Evolutionary conservation across 2,888 invertebrate species (phyloP).

Genomic region (Ormyrus rosae): DNA sequence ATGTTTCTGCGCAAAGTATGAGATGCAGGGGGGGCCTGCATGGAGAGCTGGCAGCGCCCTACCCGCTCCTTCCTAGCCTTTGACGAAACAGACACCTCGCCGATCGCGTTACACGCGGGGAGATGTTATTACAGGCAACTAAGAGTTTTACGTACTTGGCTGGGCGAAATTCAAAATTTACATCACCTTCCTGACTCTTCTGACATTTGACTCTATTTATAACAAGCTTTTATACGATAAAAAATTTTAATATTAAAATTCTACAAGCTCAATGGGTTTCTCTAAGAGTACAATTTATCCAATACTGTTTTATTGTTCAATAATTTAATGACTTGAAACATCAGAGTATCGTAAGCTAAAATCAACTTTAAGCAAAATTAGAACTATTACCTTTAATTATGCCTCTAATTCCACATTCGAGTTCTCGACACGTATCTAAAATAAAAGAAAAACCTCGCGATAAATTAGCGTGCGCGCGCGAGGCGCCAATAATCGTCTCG

Average conservation of each 20-base stretch:
- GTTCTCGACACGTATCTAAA: too few species aligned
- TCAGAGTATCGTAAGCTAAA: too few species aligned
- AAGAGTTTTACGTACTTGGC: conserved; percentile 36
- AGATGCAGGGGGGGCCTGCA: conserved; percentile 3
- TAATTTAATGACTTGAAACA: too few species aligned
- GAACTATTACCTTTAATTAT: too few species aligned
- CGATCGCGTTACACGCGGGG: conserved; percentile 42
- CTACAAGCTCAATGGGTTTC: too few species aligned
- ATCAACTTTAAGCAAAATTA: too few species aligned
- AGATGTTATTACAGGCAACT: conserved; percentile 51
- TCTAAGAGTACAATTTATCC: too few species aligned
- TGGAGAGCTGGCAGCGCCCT: too few species aligned
- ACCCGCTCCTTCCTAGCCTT: conserved; percentile 45
- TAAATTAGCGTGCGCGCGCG: conserved; percentile 58
- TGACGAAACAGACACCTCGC: conserved; percentile 48
- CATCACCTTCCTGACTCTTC: conserved; percentile 37
- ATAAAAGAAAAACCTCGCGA: conserved; percentile 50
- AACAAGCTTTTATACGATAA: too few species aligned
- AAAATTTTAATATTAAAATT: too few species aligned
- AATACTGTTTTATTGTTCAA: too few species aligned
- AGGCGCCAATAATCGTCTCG: conserved; percentile 36
- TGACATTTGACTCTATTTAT: neutral
- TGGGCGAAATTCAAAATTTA: conserved; percentile 46
- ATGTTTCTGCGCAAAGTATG: neutral
- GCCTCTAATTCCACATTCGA: too few species aligned